Base-by-base conservation (phyloP, 2,888 invertebrate species). In the Xanthia togata region DNA sequence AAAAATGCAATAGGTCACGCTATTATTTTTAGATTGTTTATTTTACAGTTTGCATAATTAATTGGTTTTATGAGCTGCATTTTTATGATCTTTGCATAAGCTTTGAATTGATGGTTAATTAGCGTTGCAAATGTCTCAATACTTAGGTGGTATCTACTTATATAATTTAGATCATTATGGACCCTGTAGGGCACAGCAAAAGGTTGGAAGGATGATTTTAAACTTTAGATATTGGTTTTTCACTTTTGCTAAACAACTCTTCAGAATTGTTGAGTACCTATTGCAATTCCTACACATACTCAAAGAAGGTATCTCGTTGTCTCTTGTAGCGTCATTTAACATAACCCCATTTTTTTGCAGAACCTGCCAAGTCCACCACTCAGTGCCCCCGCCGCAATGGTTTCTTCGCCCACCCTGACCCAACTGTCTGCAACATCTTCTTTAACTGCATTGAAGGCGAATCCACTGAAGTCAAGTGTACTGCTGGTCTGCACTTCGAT, bases 401-500 rank as follows among this genome's bases (percentile, higher is more conserved):
- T 67, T 98, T 98, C 97, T 99, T 99, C 95, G 98, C 98, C 60
- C 98, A 99, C 96, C 98, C 98, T 14, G 98, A 99, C 90, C 97
- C 98, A 0, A 92, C 97, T 9, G 97, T 98, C 26, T 99, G 99
- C 96, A 98, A 98, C 93, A 94, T 98, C 84, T 99, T 98, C 97
- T 98, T 97, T 97, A 98, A 98, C 95, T 99, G 99, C 93, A 98
- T 98, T 91, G 98, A 98, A 85, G 98, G 99, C 71, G 98, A 98
- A 47, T 97, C 97, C 70, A 98, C 97, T 72, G 98, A 98, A 93
- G 98, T 97, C 91, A 98, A 97, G 87, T 99, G 99, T 93, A 98
- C 99, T n/a, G 97, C 98, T 84, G 99, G 99, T 47, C 97, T 99
- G 60, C 98, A 98, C 95, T 99, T 99, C 94, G 98, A 99, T 92